These are phyloP conservation scores for Arizona elegans DNA, from an alignment of 2,113 vertebrate genomes.

Conservation along the genomic window DNA sequence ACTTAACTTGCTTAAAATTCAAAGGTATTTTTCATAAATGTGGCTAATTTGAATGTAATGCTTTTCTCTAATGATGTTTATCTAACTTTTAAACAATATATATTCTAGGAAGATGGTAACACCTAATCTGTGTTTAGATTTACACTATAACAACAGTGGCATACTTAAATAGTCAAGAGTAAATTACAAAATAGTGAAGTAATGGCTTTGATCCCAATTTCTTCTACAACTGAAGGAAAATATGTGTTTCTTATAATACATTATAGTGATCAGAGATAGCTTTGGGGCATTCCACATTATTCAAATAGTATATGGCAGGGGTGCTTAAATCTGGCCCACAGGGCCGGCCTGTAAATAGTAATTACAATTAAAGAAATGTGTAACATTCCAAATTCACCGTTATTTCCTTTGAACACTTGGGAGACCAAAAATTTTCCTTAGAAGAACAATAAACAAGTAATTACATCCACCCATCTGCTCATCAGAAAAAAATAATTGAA, in stretches of 20 bases:
- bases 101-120: background rate
- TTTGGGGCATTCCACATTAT: background rate
- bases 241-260: background rate
- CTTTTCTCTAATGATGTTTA: slow-evolving; percentile 6
- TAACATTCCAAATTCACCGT: background rate
- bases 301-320: background rate
- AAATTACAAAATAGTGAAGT: background rate
- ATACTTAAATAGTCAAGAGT: background rate
- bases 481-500: slow-evolving; percentile 18
- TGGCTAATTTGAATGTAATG: background rate
- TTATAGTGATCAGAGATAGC: background rate
- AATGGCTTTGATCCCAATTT: background rate
- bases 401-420: slow-evolving; percentile 36
- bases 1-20: slow-evolving; percentile 14
- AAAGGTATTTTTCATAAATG: slow-evolving; percentile 8
- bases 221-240: background rate
- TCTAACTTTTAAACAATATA: background rate
- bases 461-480: background rate
- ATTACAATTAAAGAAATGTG: slow-evolving; percentile 35
- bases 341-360: too few relatives aligned
- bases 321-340: too few relatives aligned
- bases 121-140: background rate
- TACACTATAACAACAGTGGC: slow-evolving; percentile 46
- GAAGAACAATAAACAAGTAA: slow-evolving; percentile 38
- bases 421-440: slow-evolving; percentile 28